Conservation (phyloP, 2,113 vertebrate genomes). For the Micromys minutus region DNA sequence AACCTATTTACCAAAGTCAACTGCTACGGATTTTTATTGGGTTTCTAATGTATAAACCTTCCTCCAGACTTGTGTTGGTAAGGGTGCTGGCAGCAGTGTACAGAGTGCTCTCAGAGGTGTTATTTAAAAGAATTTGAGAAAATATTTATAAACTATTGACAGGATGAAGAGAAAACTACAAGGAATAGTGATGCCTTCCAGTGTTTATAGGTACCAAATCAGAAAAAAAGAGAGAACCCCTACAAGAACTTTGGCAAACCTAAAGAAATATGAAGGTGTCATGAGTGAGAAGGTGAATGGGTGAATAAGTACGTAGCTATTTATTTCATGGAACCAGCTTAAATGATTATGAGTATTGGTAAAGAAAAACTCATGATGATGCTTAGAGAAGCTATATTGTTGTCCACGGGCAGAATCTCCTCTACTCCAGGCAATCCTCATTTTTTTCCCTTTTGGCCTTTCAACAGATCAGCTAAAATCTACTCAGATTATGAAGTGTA, state of each 20-base stretch:
- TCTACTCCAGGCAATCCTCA: background rate
- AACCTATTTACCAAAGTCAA: constrained; percentile 9
- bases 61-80: background rate
- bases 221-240: background rate
- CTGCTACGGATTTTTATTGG: background rate
- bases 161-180: background rate
- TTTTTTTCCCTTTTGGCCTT: background rate
- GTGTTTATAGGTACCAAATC: background rate
- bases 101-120: background rate
- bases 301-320: background rate
- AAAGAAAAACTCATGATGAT: constrained; percentile 7
- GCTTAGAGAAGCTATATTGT: background rate
- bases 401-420: constrained; percentile 20
- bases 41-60: constrained; percentile 6
- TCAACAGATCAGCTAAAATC: background rate
- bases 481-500: background rate
- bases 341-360: background rate
- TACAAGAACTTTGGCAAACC: background rate
- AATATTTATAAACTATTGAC: background rate
- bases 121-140: constrained; percentile 16
- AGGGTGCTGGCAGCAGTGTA: background rate
- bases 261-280: background rate
- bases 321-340: background rate
- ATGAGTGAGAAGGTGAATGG: background rate
- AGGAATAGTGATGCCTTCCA: background rate